A percentile compares a stretch with the other conserved stretches of the same genome.
phyloP scores from a whole-genome alignment of 1,140 invertebrate species.

The Drosophila sechellia region DNA sequence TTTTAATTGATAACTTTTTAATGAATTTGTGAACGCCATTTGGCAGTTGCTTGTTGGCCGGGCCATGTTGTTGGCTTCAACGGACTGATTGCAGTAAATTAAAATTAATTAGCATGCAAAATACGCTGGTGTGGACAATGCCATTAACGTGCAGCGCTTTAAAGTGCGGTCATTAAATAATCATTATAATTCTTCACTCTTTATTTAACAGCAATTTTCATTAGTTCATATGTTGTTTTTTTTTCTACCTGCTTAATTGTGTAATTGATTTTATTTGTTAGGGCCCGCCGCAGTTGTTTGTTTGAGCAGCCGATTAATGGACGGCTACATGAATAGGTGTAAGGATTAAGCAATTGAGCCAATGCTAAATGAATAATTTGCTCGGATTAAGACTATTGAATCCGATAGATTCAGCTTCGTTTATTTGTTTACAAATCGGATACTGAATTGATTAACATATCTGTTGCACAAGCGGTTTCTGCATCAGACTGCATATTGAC shows the following conservation, averaged over 20 bases:
- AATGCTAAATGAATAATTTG: background rate
- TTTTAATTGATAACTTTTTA: constrained; percentile 81
- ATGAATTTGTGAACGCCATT: constrained; percentile 61
- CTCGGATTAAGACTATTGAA: constrained; percentile 10
- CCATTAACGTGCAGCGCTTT: constrained; percentile 59
- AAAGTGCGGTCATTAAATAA: constrained; percentile 64
- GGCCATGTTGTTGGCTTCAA: background rate
- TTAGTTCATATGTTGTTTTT: constrained; percentile 1
- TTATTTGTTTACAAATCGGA: constrained; percentile 1
- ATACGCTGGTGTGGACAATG: constrained; percentile 35
- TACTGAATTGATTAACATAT: background rate
- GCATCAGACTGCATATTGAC: too few species aligned
- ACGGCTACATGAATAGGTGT: constrained; percentile 15
- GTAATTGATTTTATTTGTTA: constrained; percentile 54
- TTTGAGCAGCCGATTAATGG: constrained; percentile 29
- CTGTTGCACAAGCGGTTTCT: background rate
- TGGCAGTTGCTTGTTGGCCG: constrained; percentile 18
- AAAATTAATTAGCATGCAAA: constrained; percentile 74
- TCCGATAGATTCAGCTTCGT: constrained; percentile 2
- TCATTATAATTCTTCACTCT: constrained; percentile 49
- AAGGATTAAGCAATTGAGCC: constrained; percentile 14
- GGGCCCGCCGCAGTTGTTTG: constrained; percentile 27
- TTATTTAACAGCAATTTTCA: constrained; percentile 60
- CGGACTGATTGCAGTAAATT: constrained; percentile 62
- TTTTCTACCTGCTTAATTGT: constrained; percentile 31